Percentiles rank a stretch among this genome's conserved stretches.
phyloP scores from a whole-genome alignment of 1,140 invertebrate species.

The Cylas formicarius region DNA sequence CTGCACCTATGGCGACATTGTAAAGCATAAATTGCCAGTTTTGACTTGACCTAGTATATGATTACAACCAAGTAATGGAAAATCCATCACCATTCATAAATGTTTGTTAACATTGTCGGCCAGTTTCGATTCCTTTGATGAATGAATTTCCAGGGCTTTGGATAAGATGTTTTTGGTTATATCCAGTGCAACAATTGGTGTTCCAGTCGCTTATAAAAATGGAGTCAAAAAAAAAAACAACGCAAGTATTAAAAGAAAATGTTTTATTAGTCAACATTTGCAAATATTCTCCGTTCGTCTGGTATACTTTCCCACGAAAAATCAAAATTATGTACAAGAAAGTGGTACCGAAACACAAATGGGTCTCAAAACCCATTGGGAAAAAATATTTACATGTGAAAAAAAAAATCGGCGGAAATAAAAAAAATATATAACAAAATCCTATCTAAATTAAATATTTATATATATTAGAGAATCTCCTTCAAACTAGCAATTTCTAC shows the following conservation, averaged over 20 bases:
- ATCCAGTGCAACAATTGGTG: slow-evolving; percentile 1
- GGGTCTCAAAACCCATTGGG: slow-evolving; percentile 12
- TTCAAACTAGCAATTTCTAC: no score
- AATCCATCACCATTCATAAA: slow-evolving; percentile 1
- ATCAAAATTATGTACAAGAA: slow-evolving; percentile 19
- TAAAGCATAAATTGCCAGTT: neutral
- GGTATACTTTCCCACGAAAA: slow-evolving; percentile 9
- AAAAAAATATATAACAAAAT: slow-evolving; percentile 5
- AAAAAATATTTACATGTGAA: slow-evolving; percentile 20
- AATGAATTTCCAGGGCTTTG: neutral
- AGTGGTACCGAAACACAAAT: slow-evolving; percentile 15
- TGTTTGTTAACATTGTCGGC: neutral
- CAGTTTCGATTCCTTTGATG: neutral
- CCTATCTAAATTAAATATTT: slow-evolving; percentile 3
- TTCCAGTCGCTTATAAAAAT: neutral
- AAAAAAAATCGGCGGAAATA: slow-evolving; percentile 6
- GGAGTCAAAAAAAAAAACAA: slow-evolving; percentile 5
- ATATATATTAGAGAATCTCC: slow-evolving; percentile 17
- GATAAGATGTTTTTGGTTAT: neutral
- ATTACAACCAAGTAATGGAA: neutral
- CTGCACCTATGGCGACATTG: neutral
- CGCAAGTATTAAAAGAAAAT: slow-evolving; percentile 4
- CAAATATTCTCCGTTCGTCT: slow-evolving; percentile 2
- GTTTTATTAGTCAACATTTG: slow-evolving; percentile 12
- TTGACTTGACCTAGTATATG: neutral